Conservation (phyloP, 2,797 vertebrate genomes). For the Eospalax fontanierii region DNA sequence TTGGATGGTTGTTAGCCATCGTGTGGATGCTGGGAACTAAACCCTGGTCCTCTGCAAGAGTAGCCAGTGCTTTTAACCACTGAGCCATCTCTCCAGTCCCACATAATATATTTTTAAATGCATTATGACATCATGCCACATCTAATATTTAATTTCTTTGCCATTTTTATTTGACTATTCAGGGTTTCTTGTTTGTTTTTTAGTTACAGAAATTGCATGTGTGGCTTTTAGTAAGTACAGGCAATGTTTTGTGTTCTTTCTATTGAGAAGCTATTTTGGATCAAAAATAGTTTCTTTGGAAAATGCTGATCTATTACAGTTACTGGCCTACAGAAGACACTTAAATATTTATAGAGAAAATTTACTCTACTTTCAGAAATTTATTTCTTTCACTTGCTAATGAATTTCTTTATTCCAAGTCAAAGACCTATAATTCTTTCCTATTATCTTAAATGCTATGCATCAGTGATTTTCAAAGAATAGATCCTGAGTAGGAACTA, state of each 20-base stretch:
- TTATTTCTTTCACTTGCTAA: neutral
- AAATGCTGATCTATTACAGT: neutral
- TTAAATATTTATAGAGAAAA: slow-evolving; percentile 25
- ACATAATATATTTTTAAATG: neutral
- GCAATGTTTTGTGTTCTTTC: neutral
- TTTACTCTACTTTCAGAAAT: neutral
- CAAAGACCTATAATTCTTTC: neutral
- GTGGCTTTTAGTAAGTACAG: neutral
- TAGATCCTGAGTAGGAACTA: neutral
- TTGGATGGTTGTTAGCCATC: too few species aligned
- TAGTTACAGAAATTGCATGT: neutral
- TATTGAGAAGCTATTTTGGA: neutral
- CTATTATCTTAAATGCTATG: neutral
- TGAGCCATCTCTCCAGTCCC: neutral
- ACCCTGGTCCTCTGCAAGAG: too few species aligned
- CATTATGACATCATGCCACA: neutral
- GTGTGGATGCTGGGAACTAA: too few species aligned
- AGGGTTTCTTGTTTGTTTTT: neutral
- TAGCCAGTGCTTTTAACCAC: too few species aligned
- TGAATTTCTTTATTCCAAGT: neutral
- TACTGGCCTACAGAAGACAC: neutral
- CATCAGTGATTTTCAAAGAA: neutral
- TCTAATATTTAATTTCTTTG: neutral
- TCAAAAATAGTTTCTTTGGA: neutral
- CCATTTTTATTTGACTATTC: neutral